These are phyloP conservation scores for Neosalanx taihuensis DNA, from an alignment of 2,797 vertebrate genomes.

Conservation along the genomic window DNA sequence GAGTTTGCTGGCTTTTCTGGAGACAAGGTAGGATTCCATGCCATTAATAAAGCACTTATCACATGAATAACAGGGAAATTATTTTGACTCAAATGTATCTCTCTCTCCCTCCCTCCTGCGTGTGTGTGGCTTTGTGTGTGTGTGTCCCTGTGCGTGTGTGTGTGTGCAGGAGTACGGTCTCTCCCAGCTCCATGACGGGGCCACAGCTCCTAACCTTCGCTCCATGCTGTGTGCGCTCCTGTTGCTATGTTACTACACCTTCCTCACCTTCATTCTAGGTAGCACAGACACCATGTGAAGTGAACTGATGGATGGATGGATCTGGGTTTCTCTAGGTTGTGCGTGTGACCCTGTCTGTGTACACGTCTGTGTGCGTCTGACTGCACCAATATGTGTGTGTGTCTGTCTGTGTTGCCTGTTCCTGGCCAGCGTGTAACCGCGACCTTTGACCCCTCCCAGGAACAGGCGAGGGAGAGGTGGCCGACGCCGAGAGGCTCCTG, in stretches of 20 bases:
- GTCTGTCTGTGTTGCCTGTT: neutral
- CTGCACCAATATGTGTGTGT: neutral
- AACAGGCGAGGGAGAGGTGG: slow-evolving; percentile 77
- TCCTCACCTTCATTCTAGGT: slow-evolving; percentile 84
- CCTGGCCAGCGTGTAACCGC: neutral
- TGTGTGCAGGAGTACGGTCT: slow-evolving; percentile 77
- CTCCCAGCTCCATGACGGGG: slow-evolving; percentile 72
- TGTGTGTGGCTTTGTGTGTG: neutral
- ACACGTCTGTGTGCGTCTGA: neutral
- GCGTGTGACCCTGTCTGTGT: neutral
- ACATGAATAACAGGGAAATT: neutral
- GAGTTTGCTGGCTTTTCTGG: slow-evolving; percentile 86
- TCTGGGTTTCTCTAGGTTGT: neutral
- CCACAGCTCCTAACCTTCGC: slow-evolving; percentile 73
- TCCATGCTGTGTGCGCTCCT: slow-evolving; percentile 82
- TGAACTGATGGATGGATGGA: neutral
- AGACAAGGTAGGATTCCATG: slow-evolving; percentile 73
- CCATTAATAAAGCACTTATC: neutral
- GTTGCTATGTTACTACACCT: slow-evolving; percentile 84
- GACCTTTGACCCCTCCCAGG: slow-evolving; percentile 55
- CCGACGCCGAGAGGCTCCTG: slow-evolving; percentile 74
- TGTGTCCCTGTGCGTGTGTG: neutral
- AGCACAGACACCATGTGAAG: slow-evolving; percentile 9
- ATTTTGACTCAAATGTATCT: neutral
- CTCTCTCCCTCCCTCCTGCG: neutral